A percentile compares a stretch with the other conserved stretches of the same genome.
phyloP scores from a whole-genome alignment of 1,140 invertebrate genomes.

The Elymnias hypermnestra region DNA sequence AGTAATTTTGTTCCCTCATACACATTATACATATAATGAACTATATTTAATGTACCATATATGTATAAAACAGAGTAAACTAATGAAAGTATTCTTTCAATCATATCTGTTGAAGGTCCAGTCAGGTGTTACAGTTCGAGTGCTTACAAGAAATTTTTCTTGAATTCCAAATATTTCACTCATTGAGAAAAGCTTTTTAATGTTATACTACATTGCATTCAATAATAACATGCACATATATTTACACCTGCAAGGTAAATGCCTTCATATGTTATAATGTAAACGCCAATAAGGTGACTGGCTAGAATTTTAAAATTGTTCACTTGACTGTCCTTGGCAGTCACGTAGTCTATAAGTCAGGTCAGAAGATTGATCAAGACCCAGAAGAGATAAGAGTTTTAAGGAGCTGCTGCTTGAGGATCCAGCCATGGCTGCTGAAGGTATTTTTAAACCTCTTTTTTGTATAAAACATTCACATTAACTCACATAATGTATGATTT shows the following conservation, averaged over 20 bases:
- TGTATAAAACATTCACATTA: constrained; percentile 57
- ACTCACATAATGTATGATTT: too few relatives aligned
- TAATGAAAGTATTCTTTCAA: constrained; percentile 72
- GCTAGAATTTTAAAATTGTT: constrained; percentile 74
- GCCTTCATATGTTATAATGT: constrained; percentile 36
- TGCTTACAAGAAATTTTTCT: constrained; percentile 67
- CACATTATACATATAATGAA: constrained; percentile 48
- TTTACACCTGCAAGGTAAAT: constrained; percentile 41
- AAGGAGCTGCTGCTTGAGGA: constrained; percentile 69
- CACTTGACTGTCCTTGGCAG: constrained; percentile 74
- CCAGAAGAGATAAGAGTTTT: constrained; percentile 68
- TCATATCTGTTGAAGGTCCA: constrained; percentile 76
- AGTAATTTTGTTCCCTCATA: constrained; percentile 40
- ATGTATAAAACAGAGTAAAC: constrained; percentile 45
- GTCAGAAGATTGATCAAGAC: constrained; percentile 75
- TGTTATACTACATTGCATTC: constrained; percentile 17
- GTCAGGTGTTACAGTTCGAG: constrained; percentile 76
- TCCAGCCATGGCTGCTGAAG: constrained; percentile 63
- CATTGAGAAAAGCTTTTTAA: constrained; percentile 12
- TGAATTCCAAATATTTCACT: constrained; percentile 35
- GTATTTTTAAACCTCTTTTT: constrained; percentile 74
- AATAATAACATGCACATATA: constrained; percentile 44
- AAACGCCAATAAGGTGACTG: constrained; percentile 46
- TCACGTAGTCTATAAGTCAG: constrained; percentile 76
- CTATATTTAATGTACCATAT: constrained; percentile 52